phyloP scores from a whole-genome alignment of 1,140 invertebrate genomes.

The Ooceraea biroi region DNA sequence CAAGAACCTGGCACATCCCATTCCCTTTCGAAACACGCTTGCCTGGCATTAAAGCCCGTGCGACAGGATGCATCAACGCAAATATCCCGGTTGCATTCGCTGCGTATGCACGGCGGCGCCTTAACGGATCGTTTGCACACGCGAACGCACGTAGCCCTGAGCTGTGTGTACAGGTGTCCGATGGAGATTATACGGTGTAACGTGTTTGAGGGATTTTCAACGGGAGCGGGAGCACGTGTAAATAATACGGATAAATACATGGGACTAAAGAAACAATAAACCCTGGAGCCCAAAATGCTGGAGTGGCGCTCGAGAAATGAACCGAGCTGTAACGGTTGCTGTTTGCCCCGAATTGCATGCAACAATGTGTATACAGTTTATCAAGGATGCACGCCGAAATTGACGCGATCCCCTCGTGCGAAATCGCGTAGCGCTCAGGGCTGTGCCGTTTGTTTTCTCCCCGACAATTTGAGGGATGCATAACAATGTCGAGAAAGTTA shows the following conservation, averaged over 20 bases:
- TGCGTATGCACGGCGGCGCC: slow-evolving; percentile 10
- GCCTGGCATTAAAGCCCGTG: background rate
- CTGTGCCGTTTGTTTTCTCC: no score
- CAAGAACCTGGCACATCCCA: slow-evolving; percentile 11
- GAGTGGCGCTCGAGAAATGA: no score
- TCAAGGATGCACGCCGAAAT: no score
- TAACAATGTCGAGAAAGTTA: no score
- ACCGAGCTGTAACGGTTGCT: no score
- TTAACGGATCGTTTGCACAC: slow-evolving; percentile 45
- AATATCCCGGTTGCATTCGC: slow-evolving; percentile 33
- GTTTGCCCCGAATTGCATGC: no score
- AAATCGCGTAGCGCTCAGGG: no score
- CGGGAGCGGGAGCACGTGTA: background rate
- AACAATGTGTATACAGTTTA: no score
- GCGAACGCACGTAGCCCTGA: slow-evolving; percentile 36
- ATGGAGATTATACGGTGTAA: slow-evolving; percentile 41
- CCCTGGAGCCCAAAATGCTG: no score
- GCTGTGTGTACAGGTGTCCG: slow-evolving; percentile 61
- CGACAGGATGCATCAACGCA: slow-evolving; percentile 17
- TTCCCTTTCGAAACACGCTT: slow-evolving; percentile 23
- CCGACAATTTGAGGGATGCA: no score
- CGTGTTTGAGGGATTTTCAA: slow-evolving; percentile 58
- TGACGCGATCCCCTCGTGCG: no score
- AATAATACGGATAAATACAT: slow-evolving; percentile 13
- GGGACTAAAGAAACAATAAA: no score